Evolutionary conservation across 2,113 vertebrate species (phyloP), one percentile per base, ranked within the genome.

Genomic region (Okapia johnstoni): DNA sequence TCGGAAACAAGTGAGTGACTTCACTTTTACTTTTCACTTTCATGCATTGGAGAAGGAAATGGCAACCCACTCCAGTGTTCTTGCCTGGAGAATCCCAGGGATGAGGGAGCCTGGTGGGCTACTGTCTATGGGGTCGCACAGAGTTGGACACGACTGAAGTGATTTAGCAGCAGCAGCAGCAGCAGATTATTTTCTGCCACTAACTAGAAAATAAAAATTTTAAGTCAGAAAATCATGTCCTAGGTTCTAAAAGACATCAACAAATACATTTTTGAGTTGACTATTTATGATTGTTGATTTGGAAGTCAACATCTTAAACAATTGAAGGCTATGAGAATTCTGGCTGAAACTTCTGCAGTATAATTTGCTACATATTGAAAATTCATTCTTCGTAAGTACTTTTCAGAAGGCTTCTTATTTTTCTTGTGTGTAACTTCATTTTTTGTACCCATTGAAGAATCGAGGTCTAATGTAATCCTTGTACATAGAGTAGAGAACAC

Each of bases 401-500:
- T 93, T 90, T 26, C 87, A 92, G 84, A 86, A 93, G 87, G 0
- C 50, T 89, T 85, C 88, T 61, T 85, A 21, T 79, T 54, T 83
- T 80, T 85, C 93, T 94, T 94, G 40, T 40, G 13, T 11, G 52
- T 28, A 66, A 77, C 89, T 96, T 98, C 94, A 98, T 92, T 98
- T 98, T 85, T 97, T 97, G 36, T 40, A 76, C 40, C 70, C 26
- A 76, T 7, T 43, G 40, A 76, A 76, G 70, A 76, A 76, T 76
- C 70, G 70, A 76, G 70, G 70, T 76, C 70, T 76, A 76, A 76
- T 43, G 55, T 98, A 97, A 93, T 99, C 98, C 81, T 98, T 97
- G 86, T 76, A 76, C 70, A 76, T 98, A 55, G 98, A 99, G 79
- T 98, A 98, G 9, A 98, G 58, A 80, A 98, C 98, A 85, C 98